Evolutionary conservation across 2,113 vertebrate species (phyloP).

Genomic region (Xenopus laevis): DNA sequence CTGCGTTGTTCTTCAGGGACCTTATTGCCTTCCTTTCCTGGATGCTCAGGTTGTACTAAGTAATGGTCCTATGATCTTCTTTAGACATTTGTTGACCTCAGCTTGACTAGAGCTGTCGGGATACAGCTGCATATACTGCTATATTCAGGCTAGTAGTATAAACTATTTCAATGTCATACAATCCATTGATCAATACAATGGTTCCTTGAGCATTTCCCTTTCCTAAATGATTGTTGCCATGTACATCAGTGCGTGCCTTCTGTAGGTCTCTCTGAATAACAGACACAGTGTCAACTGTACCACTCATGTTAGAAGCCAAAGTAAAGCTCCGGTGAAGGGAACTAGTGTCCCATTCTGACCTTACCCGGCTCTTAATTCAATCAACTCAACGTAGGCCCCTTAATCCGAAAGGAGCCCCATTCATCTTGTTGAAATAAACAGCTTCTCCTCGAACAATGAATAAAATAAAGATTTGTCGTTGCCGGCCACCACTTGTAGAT

Average conservation of each 20-base stretch:
- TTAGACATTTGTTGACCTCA: too few relatives aligned
- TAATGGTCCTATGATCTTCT: too few relatives aligned
- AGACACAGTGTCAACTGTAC: constrained; percentile 4
- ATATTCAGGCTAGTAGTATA: too few relatives aligned
- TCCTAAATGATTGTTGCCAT: background rate
- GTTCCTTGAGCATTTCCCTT: too few relatives aligned
- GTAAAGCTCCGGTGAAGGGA: background rate
- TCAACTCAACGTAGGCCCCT: constrained; percentile 40
- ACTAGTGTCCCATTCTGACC: background rate
- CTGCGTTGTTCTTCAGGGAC: too few relatives aligned
- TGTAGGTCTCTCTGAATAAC: constrained; percentile 5
- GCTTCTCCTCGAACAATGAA: constrained; percentile 56
- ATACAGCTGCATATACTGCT: too few relatives aligned
- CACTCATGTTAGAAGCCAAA: background rate
- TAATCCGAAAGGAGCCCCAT: constrained; percentile 34
- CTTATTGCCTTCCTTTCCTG: too few relatives aligned
- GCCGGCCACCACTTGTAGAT: constrained; percentile 37
- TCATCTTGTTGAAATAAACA: constrained; percentile 29
- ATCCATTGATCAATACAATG: too few relatives aligned
- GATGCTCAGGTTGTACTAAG: too few relatives aligned
- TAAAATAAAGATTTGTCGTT: constrained; percentile 53
- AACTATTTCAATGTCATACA: too few relatives aligned
- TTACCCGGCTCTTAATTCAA: constrained; percentile 24
- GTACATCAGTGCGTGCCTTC: background rate
- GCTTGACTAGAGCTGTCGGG: too few relatives aligned